A percentile compares a stretch with the other conserved stretches of the same genome.
phyloP scores from a whole-genome alignment of 2,888 invertebrate genomes.

The Ophonus ardosiacus region DNA sequence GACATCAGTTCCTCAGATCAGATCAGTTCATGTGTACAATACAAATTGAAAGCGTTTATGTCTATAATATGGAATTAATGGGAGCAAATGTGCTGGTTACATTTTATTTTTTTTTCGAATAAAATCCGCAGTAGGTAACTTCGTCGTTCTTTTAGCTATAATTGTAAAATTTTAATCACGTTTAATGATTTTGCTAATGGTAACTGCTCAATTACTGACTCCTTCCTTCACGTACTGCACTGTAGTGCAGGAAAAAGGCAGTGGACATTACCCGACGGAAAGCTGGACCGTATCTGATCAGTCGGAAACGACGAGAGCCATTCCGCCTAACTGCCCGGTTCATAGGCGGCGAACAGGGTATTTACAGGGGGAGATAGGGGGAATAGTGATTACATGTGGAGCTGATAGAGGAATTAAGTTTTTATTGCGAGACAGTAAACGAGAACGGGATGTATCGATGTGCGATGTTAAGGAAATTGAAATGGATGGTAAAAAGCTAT shows the following conservation, averaged over 20 bases:
- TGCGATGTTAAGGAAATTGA: conserved; percentile 27
- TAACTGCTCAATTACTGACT: background rate
- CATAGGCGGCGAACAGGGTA: conserved; percentile 43
- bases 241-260: conserved; percentile 9
- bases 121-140: too few relatives aligned
- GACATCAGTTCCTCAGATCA: too few relatives aligned
- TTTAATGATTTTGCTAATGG: too few relatives aligned
- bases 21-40: too few relatives aligned
- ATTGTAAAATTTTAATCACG: too few relatives aligned
- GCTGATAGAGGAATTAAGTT: conserved; percentile 67
- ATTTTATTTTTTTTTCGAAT: too few relatives aligned
- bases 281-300: conserved; percentile 56
- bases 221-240: background rate
- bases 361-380: conserved; percentile 18
- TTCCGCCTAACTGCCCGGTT: conserved; percentile 52
- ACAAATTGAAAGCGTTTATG: too few relatives aligned
- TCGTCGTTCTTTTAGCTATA: too few relatives aligned
- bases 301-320: conserved; percentile 46
- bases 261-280: background rate
- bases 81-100: too few relatives aligned
- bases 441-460: conserved; percentile 4
- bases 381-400: conserved; percentile 67
- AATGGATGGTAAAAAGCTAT: conserved; percentile 21
- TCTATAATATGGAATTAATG: too few relatives aligned
- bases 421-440: conserved; percentile 62